Conservation (phyloP, 30 jellyfish, hydroid and myxozoan genomes). For the Aurelia aurita complex sp. Pacific region DNA sequence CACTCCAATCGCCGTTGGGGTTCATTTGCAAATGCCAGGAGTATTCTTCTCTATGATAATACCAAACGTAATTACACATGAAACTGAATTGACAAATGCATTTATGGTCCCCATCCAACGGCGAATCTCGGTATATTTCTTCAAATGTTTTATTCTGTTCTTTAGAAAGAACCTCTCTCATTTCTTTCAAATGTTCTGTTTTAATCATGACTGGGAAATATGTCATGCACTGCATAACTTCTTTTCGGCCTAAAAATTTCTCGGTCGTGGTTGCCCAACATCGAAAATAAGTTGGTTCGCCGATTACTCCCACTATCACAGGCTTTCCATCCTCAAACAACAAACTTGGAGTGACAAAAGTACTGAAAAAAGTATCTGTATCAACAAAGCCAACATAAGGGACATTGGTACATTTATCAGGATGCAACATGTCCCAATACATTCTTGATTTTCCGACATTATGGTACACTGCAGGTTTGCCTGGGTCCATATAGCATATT, state of each 20-base stretch:
- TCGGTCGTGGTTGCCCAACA: slow-evolving; percentile 31
- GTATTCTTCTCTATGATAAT: slow-evolving; percentile 24
- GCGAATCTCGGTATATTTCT: slow-evolving; percentile 27
- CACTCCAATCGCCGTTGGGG: slow-evolving; percentile 28
- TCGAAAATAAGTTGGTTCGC: slow-evolving; percentile 2
- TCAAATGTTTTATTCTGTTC: slow-evolving; percentile 12
- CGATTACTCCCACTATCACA: slow-evolving; percentile 12
- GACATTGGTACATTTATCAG: background rate
- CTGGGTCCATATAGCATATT: slow-evolving; percentile 24
- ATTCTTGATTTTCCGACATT: slow-evolving; percentile 41
- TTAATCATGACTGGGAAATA: slow-evolving; percentile 47
- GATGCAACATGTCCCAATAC: slow-evolving; percentile 60
- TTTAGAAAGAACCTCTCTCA: slow-evolving; percentile 28
- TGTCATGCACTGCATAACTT: slow-evolving; percentile 54
- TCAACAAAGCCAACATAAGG: too few relatives aligned
- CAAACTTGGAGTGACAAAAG: slow-evolving; percentile 43
- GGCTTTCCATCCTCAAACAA: slow-evolving; percentile 34
- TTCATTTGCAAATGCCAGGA: slow-evolving; percentile 36
- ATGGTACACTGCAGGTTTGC: slow-evolving; percentile 11
- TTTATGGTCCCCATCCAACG: background rate
- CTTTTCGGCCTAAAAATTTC: slow-evolving; percentile 18
- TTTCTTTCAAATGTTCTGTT: slow-evolving; percentile 28
- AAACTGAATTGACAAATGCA: slow-evolving; percentile 30
- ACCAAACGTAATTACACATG: slow-evolving; percentile 37
- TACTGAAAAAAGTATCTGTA: slow-evolving; percentile 35